Evolutionary conservation across 2,888 invertebrate species (phyloP).

Genomic region (Thymelicus lineola): DNA sequence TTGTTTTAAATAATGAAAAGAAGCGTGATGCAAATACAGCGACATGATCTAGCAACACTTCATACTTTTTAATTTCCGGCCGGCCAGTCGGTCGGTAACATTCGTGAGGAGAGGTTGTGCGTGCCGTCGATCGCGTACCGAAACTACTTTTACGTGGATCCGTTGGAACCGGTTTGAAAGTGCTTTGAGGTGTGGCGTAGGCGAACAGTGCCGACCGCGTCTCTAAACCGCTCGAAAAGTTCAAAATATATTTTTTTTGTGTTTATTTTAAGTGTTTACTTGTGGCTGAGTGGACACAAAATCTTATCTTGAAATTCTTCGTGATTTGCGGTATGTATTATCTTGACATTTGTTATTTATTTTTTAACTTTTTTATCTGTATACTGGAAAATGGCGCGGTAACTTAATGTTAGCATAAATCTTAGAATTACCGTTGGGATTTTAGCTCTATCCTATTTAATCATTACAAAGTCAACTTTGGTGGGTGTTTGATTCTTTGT

Average conservation of each 20-base stretch:
- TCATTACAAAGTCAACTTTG: neutral
- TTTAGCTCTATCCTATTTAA: neutral
- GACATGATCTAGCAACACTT: slow-evolving; percentile 58
- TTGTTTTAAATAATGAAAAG: slow-evolving; percentile 38
- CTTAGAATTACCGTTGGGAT: neutral
- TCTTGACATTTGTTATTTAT: slow-evolving; percentile 8
- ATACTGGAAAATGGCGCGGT: neutral
- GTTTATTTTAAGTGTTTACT: slow-evolving; percentile 34
- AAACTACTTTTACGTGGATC: slow-evolving; percentile 74
- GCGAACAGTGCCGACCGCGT: slow-evolving; percentile 65
- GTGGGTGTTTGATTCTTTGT: neutral
- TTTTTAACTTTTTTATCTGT: slow-evolving; percentile 28
- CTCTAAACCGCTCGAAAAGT: slow-evolving; percentile 63
- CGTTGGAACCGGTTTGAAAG: slow-evolving; percentile 78
- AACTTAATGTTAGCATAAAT: neutral
- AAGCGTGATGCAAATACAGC: slow-evolving; percentile 6
- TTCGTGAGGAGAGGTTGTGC: slow-evolving; percentile 53
- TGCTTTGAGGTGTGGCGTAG: slow-evolving; percentile 77
- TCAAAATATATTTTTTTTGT: slow-evolving; percentile 51
- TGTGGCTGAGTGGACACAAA: slow-evolving; percentile 36
- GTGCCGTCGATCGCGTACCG: slow-evolving; percentile 49
- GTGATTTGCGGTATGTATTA: slow-evolving; percentile 31
- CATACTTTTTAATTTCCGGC: slow-evolving; percentile 56
- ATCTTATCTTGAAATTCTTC: slow-evolving; percentile 27
- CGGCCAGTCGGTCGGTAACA: slow-evolving; percentile 60